These are phyloP conservation scores for Prochilodus magdalenae DNA, from an alignment of 2,113 vertebrate species.

Conservation along the genomic window DNA sequence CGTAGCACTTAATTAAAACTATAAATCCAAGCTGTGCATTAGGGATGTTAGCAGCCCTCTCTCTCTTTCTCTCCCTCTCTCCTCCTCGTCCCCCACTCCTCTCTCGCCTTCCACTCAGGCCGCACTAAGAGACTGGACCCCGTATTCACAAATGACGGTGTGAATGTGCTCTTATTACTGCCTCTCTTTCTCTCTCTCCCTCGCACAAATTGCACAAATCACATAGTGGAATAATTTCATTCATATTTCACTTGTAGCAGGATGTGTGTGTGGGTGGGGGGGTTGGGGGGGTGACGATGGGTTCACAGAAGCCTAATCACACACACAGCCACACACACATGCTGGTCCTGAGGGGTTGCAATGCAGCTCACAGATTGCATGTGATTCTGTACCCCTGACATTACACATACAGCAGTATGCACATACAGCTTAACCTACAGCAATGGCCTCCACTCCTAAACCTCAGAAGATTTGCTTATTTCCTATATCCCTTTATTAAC, in stretches of 20 bases:
- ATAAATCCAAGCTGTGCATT: constrained; percentile 90
- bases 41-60: constrained; percentile 67
- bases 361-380: constrained; percentile 24
- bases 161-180: constrained; percentile 83
- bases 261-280: constrained; percentile 81
- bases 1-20: constrained; percentile 91
- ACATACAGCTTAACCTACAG: no score
- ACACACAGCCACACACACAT: constrained; percentile 42
- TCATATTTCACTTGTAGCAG: constrained; percentile 85
- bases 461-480: no score
- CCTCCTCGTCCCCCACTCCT: constrained; percentile 7
- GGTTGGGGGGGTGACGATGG: no score
- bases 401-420: no score
- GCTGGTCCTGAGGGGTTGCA: constrained; percentile 37
- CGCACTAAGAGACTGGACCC: constrained; percentile 74
- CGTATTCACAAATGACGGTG: constrained; percentile 84
- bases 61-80: constrained; percentile 20
- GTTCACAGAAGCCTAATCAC: constrained; percentile 83
- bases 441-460: no score
- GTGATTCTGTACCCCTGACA: constrained; percentile 11
- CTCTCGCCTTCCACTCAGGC: constrained; percentile 51
- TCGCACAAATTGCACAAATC: constrained; percentile 48
- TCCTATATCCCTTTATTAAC: no score
- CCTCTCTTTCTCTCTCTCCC: constrained; percentile 58
- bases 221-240: constrained; percentile 89